Conservation (phyloP, 2,113 vertebrate species). For the Neomonachus schauinslandi region DNA sequence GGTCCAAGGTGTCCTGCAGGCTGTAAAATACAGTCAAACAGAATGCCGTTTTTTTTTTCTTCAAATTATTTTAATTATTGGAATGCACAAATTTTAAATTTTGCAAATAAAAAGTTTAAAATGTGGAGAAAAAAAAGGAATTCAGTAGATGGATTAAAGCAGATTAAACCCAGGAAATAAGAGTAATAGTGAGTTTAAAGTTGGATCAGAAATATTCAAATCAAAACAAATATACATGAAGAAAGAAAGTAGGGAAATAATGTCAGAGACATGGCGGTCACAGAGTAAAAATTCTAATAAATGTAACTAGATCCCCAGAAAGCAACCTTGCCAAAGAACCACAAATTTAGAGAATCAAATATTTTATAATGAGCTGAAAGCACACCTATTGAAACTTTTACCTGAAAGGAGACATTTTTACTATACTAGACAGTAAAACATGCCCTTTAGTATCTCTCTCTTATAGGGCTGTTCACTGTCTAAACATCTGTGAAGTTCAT, state of each 20-base stretch:
- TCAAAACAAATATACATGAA: background rate
- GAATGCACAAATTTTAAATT: background rate
- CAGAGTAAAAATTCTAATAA: background rate
- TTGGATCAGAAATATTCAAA: background rate
- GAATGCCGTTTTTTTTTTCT: background rate
- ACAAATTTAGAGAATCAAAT: background rate
- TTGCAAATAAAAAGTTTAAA: background rate
- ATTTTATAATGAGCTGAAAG: background rate
- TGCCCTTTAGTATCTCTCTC: background rate
- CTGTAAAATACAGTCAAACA: background rate
- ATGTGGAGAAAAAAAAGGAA: background rate
- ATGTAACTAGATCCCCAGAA: background rate
- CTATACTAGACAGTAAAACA: background rate
- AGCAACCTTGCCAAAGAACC: background rate
- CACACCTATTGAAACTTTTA: background rate
- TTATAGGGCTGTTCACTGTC: background rate
- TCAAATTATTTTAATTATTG: background rate
- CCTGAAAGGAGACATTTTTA: background rate
- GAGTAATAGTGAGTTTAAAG: background rate
- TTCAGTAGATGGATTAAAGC: background rate
- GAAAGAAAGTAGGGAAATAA: conserved; percentile 2
- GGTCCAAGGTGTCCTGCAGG: background rate
- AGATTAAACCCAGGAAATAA: background rate
- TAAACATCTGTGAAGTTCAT: background rate
- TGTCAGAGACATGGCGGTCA: background rate